Conservation (phyloP, 2,113 vertebrate species). For the Sciurus niger region DNA sequence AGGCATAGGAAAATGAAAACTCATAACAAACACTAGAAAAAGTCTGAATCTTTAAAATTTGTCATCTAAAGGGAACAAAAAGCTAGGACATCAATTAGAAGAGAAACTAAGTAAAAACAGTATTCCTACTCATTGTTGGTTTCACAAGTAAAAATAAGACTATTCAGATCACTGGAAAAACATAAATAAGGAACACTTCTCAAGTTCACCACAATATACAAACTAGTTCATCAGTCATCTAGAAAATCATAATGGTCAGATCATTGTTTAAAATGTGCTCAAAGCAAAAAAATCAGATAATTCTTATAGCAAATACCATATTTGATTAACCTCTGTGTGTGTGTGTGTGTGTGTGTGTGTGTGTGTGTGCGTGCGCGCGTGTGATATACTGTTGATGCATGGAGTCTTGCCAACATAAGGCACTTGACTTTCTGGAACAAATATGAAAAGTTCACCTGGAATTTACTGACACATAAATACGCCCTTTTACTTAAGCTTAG, state of each 20-base stretch:
- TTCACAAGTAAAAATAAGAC: slow-evolving; percentile 34
- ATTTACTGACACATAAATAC: not conserved
- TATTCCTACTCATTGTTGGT: not conserved
- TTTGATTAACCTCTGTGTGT: not conserved
- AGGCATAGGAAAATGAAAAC: not conserved
- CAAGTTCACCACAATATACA: not conserved
- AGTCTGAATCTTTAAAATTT: not conserved
- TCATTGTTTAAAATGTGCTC: not conserved
- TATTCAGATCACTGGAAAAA: not conserved
- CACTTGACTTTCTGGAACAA: not conserved
- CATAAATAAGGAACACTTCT: not conserved
- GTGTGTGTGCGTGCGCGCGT: not conserved
- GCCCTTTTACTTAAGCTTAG: not conserved
- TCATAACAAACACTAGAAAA: not conserved
- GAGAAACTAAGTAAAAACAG: not conserved
- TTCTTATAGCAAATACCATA: not conserved
- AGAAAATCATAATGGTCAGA: not conserved
- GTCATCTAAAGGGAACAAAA: not conserved
- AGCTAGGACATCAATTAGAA: not conserved
- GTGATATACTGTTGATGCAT: not conserved
- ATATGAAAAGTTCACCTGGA: not conserved
- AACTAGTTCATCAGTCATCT: not conserved
- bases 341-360: not conserved
- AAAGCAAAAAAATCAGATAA: slow-evolving; percentile 8
- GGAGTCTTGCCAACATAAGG: not conserved